Percentiles rank a stretch among this genome's conserved stretches.
phyloP scores from a whole-genome alignment of 2,113 vertebrate species.

The Pygoscelis antarcticus region DNA sequence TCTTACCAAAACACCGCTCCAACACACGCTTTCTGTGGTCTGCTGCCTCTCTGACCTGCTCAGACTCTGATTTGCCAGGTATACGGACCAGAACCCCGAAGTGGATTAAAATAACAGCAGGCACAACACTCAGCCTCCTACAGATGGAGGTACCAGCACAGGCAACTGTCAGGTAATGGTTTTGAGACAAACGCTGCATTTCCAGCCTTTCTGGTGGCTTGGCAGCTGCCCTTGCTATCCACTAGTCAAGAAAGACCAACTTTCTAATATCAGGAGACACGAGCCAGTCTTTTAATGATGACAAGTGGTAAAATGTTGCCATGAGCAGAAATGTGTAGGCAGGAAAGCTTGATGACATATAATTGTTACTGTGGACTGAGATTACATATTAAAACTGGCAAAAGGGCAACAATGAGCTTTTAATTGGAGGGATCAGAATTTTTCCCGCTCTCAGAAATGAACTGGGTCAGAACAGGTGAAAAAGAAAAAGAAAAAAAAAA shows the following conservation, averaged over 20 bases:
- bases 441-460: not conserved
- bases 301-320: not conserved
- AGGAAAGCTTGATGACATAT: not conserved
- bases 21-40: not conserved
- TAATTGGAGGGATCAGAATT: not conserved
- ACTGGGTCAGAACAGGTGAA: not conserved
- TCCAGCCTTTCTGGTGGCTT: not conserved
- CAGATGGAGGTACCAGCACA: not conserved
- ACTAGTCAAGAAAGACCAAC: not conserved
- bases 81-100: too few species aligned
- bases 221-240: not conserved
- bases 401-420: not conserved
- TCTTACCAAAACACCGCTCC: not conserved
- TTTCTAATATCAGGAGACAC: not conserved
- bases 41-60: not conserved
- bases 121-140: not conserved
- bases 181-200: not conserved
- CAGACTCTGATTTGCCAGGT: not conserved
- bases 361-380: not conserved
- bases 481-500: not conserved
- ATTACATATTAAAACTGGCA: not conserved
- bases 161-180: not conserved
- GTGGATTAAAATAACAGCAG: not conserved
- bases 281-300: not conserved
- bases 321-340: not conserved